Conservation (phyloP, 2,113 vertebrate genomes). For the Alaudala cheleensis region DNA sequence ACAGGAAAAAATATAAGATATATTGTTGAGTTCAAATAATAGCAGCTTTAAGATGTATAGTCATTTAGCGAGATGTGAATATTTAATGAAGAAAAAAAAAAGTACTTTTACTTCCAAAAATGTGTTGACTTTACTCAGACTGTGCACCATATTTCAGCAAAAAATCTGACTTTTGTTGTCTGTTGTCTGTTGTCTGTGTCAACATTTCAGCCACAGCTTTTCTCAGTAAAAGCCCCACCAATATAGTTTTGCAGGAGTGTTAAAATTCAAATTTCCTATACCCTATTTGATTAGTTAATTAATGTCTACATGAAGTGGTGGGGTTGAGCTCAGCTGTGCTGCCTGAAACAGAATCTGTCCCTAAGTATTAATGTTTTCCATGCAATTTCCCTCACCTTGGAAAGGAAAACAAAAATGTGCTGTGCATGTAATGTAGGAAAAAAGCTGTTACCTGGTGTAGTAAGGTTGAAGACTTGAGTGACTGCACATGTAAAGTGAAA, state of each 20-base stretch:
- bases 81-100: neutral
- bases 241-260: neutral
- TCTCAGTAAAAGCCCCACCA: no score
- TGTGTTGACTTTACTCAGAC: neutral
- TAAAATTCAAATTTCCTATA: neutral
- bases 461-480: neutral
- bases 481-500: neutral
- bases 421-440: neutral
- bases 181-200: neutral
- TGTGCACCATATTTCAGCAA: neutral
- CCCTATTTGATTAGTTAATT: neutral
- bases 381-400: neutral
- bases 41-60: neutral
- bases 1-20: neutral
- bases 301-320: neutral
- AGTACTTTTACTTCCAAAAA: neutral
- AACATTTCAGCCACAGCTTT: neutral
- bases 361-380: neutral
- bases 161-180: neutral
- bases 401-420: neutral
- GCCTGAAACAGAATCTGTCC: neutral
- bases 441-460: neutral
- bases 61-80: neutral
- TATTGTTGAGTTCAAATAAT: neutral
- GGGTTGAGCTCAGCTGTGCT: neutral